Percentiles rank a stretch among this genome's conserved stretches.
Evolutionary conservation across 2,888 invertebrate species (phyloP).

Genomic region (Acleris emargana): DNA sequence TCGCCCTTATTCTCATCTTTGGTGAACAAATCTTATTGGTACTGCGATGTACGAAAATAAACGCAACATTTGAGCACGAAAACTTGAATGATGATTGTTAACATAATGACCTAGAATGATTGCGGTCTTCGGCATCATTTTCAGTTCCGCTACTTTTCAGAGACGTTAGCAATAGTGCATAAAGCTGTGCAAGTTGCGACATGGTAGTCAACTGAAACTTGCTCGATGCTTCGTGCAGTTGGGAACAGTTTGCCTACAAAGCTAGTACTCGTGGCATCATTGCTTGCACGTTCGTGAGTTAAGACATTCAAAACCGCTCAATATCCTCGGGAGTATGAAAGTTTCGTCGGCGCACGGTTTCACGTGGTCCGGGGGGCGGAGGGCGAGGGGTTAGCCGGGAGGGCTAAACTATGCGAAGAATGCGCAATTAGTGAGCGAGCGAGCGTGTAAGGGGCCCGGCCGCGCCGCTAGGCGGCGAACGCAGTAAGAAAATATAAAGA

Average conservation of each 20-base stretch:
- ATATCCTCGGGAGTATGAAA: constrained; percentile 82
- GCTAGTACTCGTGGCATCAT: constrained; percentile 61
- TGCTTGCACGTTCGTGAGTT: constrained; percentile 79
- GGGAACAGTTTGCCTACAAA: constrained; percentile 74
- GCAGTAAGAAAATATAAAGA: constrained; percentile 89
- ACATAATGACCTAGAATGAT: no score
- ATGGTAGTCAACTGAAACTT: constrained; percentile 51
- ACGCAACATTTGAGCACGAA: neutral
- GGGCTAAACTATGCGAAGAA: constrained; percentile 97
- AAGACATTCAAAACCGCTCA: constrained; percentile 85
- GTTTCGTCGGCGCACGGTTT: constrained; percentile 83
- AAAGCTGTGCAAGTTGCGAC: neutral
- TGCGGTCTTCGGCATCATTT: no score
- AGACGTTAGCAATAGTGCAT: no score
- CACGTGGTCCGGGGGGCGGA: constrained; percentile 81
- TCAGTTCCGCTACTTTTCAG: no score
- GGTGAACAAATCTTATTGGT: constrained; percentile 22
- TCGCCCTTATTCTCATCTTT: constrained; percentile 45
- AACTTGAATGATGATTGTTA: no score
- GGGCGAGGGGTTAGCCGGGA: constrained; percentile 84
- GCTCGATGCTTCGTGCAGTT: constrained; percentile 61
- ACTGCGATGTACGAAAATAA: constrained; percentile 8
- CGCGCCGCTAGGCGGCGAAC: constrained; percentile 82
- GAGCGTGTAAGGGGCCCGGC: constrained; percentile 86
- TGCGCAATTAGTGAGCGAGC: constrained; percentile 97